These are phyloP conservation scores for Anolis apletophallus DNA, from an alignment of 2,797 vertebrate species.

Conservation along the genomic window DNA sequence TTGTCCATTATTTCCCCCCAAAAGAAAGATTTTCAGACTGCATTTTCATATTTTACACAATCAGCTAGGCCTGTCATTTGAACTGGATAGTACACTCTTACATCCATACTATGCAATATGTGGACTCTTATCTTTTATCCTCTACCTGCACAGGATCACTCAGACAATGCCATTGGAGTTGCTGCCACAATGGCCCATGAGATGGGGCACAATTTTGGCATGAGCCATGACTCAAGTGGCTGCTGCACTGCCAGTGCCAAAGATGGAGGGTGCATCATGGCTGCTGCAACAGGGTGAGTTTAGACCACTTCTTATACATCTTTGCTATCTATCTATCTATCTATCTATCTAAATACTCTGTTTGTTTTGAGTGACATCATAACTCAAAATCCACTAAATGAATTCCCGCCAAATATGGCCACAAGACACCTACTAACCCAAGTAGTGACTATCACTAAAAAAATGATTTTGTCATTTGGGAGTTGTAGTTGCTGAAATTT, in stretches of 20 bases:
- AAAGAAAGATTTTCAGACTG: too few species aligned
- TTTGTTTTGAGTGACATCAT: too few species aligned
- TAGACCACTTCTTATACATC: rapidly evolving
- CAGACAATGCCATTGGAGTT: constrained; percentile 89
- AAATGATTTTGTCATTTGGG: too few species aligned
- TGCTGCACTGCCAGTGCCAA: constrained; percentile 88
- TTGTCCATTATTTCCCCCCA: too few species aligned
- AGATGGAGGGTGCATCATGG: constrained; percentile 98
- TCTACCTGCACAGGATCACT: constrained; percentile 87
- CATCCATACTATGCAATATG: background rate
- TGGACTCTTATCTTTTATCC: background rate
- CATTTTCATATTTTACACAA: background rate
- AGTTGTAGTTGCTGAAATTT: too few species aligned
- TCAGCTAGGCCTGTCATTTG: background rate
- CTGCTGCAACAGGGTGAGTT: constrained; percentile 93
- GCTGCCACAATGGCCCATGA: constrained; percentile 97
- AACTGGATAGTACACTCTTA: background rate
- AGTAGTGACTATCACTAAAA: too few species aligned
- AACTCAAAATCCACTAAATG: too few species aligned
- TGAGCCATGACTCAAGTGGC: constrained; percentile 90
- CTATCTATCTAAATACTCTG: too few species aligned
- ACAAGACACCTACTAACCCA: too few species aligned
- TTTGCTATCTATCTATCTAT: background rate
- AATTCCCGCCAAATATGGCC: too few species aligned
- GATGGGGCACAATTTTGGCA: constrained; percentile 98